Conservation (phyloP, 1,140 invertebrate genomes). For the Diabrotica undecimpunctata region DNA sequence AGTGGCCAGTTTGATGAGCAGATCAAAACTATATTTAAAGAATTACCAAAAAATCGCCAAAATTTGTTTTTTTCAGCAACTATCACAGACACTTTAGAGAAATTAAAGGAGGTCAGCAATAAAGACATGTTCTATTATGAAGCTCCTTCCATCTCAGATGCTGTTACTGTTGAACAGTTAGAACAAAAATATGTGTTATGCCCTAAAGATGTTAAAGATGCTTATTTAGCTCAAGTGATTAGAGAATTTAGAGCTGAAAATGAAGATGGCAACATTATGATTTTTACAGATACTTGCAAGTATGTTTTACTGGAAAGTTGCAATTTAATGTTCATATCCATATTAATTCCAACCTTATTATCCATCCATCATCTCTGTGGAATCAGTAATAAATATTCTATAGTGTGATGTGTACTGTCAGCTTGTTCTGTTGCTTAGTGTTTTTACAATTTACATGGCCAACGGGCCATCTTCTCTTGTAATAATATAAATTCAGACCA, state of each 20-base stretch:
- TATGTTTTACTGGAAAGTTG: conserved; percentile 45
- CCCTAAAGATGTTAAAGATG: conserved; percentile 87
- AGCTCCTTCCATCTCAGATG: conserved; percentile 58
- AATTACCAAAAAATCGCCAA: conserved; percentile 76
- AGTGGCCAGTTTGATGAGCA: conserved; percentile 74
- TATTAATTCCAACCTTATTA: no score
- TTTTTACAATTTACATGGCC: no score
- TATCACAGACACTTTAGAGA: conserved; percentile 80
- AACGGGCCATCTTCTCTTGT: no score
- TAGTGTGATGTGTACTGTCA: no score
- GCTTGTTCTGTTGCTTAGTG: no score
- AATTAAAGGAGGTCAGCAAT: conserved; percentile 63
- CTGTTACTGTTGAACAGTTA: conserved; percentile 81
- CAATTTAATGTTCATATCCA: no score
- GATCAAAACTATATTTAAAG: conserved; percentile 76
- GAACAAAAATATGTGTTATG: conserved; percentile 89
- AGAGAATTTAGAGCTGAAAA: conserved; percentile 70
- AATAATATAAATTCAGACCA: no score
- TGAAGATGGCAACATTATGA: conserved; percentile 78
- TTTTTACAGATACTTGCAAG: conserved; percentile 95
- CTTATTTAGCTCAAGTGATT: conserved; percentile 86
- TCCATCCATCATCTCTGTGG: no score
- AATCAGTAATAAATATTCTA: no score
- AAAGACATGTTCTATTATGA: conserved; percentile 61
- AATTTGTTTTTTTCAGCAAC: conserved; percentile 95